These are phyloP conservation scores for Hephaestus fuliginosus DNA, from an alignment of 2,797 vertebrate species.

Conservation along the genomic window DNA sequence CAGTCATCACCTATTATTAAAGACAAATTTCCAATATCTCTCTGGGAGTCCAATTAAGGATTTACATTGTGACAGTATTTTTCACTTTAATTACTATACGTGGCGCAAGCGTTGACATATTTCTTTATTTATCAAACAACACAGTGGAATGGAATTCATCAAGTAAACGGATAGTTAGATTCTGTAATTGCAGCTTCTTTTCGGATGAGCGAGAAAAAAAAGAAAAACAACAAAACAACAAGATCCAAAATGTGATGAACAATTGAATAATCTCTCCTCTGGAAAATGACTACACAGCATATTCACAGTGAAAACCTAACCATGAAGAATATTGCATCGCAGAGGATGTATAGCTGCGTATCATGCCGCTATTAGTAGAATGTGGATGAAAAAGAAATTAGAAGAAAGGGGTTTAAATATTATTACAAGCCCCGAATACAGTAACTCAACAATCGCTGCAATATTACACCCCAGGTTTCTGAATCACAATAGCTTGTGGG, in stretches of 20 bases:
- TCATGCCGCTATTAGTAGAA: slow-evolving; percentile 27
- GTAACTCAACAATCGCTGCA: slow-evolving; percentile 72
- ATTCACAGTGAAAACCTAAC: slow-evolving; percentile 21
- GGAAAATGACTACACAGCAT: slow-evolving; percentile 60
- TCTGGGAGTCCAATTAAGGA: slow-evolving; percentile 99
- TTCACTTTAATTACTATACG: slow-evolving; percentile 99
- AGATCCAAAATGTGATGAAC: slow-evolving; percentile 86
- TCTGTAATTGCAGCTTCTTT: slow-evolving; percentile 93
- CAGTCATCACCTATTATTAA: slow-evolving; percentile 99
- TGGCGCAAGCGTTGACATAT: slow-evolving; percentile 95
- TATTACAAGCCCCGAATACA: slow-evolving; percentile 60
- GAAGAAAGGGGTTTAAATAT: slow-evolving; percentile 58
- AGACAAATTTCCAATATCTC: slow-evolving; percentile 99
- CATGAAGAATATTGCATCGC: slow-evolving; percentile 15
- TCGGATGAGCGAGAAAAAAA: slow-evolving; percentile 69
- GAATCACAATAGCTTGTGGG: slow-evolving; percentile 75
- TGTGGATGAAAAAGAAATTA: slow-evolving; percentile 53
- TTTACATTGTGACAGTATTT: slow-evolving; percentile 99
- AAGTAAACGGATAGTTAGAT: slow-evolving; percentile 96
- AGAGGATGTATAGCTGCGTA: slow-evolving; percentile 42
- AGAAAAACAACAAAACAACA: slow-evolving; percentile 24
- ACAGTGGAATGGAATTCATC: slow-evolving; percentile 95
- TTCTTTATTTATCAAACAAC: slow-evolving; percentile 99
- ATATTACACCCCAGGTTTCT: slow-evolving; percentile 72
- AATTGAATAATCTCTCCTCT: slow-evolving; percentile 43